Conservation (phyloP, 2,113 vertebrate genomes). For the Cebus imitator region DNA sequence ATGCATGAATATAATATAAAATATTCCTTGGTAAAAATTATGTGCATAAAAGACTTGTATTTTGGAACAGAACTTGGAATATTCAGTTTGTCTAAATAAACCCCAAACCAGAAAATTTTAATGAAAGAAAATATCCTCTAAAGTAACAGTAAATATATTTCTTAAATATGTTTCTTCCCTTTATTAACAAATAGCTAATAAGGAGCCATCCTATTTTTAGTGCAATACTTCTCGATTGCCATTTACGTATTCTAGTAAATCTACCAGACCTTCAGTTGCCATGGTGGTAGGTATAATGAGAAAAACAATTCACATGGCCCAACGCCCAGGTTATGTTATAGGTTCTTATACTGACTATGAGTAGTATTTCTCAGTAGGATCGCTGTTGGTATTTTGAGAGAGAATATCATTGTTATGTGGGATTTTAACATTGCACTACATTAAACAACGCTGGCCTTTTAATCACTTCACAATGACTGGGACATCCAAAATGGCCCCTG, state of each 20-base stretch:
- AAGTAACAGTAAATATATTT: background rate
- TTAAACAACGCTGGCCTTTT: background rate
- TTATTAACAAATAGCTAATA: background rate
- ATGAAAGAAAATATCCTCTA: background rate
- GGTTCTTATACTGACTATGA: background rate
- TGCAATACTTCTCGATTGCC: background rate
- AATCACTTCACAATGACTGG: background rate
- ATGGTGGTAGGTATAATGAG: background rate
- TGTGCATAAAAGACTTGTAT: background rate
- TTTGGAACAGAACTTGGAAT: constrained; percentile 10
- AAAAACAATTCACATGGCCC: background rate
- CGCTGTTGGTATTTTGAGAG: background rate
- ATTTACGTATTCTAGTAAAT: background rate
- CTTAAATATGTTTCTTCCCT: background rate
- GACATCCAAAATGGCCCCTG: background rate
- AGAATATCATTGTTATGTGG: background rate
- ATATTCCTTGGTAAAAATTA: constrained; percentile 33
- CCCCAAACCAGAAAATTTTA: background rate
- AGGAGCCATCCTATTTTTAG: background rate
- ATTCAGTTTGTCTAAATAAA: background rate
- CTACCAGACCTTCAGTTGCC: background rate
- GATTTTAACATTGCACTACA: background rate
- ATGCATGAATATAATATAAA: constrained; percentile 46
- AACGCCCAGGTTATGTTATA: background rate
- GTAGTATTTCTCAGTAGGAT: background rate